Evolutionary conservation across 2,888 invertebrate genomes (phyloP), one percentile per base, ranked within the genome.

Genomic region (Pandemis corylana): DNA sequence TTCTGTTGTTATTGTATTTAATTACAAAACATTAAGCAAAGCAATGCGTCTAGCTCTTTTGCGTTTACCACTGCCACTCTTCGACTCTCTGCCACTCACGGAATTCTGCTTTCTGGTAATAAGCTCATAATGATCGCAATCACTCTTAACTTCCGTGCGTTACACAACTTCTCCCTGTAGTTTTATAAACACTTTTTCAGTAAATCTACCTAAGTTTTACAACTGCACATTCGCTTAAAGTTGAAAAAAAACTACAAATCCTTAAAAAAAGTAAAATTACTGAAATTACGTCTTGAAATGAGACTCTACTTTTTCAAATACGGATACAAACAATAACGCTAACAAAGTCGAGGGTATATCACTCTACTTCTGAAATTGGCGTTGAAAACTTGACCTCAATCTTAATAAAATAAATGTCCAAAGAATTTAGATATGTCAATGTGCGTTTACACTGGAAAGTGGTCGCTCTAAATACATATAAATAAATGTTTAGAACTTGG

Each of bases 151-250:
- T 42, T 41, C 5, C n/a, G 6, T 62, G n/a, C 49, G 28, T 65
- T n/a, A 65, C 65, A 65, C 28, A 49, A 65, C 13, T 49, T 65
- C n/a, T 49, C 65, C 65, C 65, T 65, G 65, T 65, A 28, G 65
- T 49, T 36, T 49, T 13, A 64, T 15, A 64, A 42, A 63, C 41
- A 44, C 15, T 7, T 20, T 65, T 7, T 12, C 6, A 20, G 12
- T 65, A 9, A 56, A 56, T 20, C 9, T 56, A 56, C 13, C 20
- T 56, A 51, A 7, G 15, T 56, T 56, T 56, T 56, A 56, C 15
- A 56, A n/a, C 5, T 53, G n/a, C n/a, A 53, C 15, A n/a, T 15
- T 53, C 3, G 7, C 1, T 53, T 15, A 56, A 56, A 56, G 56
- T 56, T 20, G 56, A 9, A 20, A 56, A 13, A 56, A 56, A 9